phyloP scores from a whole-genome alignment of 37 sponge, comb jelly and placozoan genomes.

The Ianthella basta region DNA sequence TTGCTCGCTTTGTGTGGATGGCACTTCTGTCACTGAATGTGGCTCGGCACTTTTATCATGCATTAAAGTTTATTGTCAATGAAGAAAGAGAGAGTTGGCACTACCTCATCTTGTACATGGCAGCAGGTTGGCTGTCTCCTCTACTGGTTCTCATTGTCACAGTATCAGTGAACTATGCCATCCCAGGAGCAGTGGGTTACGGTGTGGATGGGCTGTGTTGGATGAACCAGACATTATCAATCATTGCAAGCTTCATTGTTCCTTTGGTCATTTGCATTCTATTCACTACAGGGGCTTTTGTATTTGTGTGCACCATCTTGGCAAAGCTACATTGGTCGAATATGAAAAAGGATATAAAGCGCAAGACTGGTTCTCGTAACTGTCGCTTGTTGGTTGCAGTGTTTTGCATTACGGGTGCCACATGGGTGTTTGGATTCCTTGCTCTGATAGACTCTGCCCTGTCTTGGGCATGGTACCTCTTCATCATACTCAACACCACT shows the following conservation, averaged over 20 bases:
- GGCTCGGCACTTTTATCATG: neutral
- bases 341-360: too few relatives aligned
- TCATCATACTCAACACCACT: slow-evolving; percentile 59
- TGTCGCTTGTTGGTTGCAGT: slow-evolving; percentile 28
- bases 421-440: slow-evolving; percentile 65
- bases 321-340: too few relatives aligned
- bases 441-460: slow-evolving; percentile 22
- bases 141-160: neutral
- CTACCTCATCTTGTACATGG: neutral
- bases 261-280: too few relatives aligned
- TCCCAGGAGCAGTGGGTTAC: neutral
- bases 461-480: slow-evolving; percentile 58
- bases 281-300: too few relatives aligned
- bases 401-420: slow-evolving; percentile 35
- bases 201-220: neutral
- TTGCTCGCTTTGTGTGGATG: slow-evolving; percentile 49
- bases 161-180: neutral
- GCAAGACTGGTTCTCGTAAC: too few relatives aligned
- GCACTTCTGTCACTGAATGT: slow-evolving; percentile 29
- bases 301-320: too few relatives aligned
- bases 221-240: neutral
- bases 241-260: neutral
- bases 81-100: too few relatives aligned
- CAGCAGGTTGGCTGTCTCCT: neutral
- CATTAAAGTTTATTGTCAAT: neutral